These are phyloP conservation scores for Choloepus hoffmanni DNA, from an alignment of 2,113 vertebrate genomes.

Conservation along the genomic window DNA sequence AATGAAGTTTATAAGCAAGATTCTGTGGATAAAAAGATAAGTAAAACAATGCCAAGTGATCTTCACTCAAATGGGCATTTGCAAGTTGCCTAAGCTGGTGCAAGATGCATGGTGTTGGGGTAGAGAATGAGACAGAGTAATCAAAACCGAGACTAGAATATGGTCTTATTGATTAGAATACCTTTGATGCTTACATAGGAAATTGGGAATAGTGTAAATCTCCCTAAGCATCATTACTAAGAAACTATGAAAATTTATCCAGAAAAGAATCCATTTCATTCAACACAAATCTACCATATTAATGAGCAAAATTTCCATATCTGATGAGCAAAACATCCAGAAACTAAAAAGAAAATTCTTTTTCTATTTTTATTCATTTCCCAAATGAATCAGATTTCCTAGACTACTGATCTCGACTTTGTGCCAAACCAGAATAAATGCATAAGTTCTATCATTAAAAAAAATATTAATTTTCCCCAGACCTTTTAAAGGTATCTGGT, in stretches of 20 bases:
- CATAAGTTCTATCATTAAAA: conserved; percentile 12
- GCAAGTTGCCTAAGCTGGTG: too few relatives aligned
- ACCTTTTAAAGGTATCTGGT: conserved; percentile 40
- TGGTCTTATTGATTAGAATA: background rate
- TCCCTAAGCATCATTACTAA: background rate
- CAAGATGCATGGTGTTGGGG: background rate
- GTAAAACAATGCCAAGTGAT: background rate
- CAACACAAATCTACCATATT: background rate
- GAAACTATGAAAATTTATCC: background rate
- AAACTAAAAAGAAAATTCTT: background rate
- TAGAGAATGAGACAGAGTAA: background rate
- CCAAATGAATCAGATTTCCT: conserved; percentile 52
- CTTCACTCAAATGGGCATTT: background rate
- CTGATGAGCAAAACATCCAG: conserved; percentile 11
- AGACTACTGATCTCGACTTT: background rate
- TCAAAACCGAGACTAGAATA: background rate
- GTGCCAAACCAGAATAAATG: conserved; percentile 40
- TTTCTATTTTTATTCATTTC: conserved; percentile 28
- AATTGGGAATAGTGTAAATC: background rate
- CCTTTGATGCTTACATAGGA: background rate
- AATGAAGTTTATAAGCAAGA: background rate
- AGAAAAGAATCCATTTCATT: conserved; percentile 27
- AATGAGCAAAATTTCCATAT: conserved; percentile 18
- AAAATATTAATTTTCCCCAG: background rate
- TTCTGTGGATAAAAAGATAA: background rate